Base-by-base conservation (phyloP, 2,888 invertebrate species). In the Microctonus aethiopoides region DNA sequence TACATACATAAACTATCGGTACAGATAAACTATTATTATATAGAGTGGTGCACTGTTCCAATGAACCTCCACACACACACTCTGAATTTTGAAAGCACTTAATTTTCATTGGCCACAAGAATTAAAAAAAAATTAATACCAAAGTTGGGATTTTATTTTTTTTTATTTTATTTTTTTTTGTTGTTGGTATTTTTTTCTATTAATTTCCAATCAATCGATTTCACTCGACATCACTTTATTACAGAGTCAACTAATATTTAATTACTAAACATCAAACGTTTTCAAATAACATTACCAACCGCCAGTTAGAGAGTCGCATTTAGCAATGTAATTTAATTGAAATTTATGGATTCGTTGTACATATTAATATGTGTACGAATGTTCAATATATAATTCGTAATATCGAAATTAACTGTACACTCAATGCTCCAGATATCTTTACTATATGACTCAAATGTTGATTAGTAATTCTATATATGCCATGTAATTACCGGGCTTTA, bases 21-120 rank as follows among this genome's bases (percentile, higher is more conserved):
- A 29, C 7, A 29, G 29, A 29, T 29, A 29, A 3, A n/a, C n/a
- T 9, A 39, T 13, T 34, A 59, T 22, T 13, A 22, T 41, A 29
- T 63, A 29, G 24, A 9, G 11, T n/a, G 16, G 16, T 46, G 65
- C 56, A 39, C 65, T 65, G 36, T 54, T 34, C 32, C 51, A 41
- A 63, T 46, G 29, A 32, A 46, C 51, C 51, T 63, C 2, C n/a
- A n/a, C n/a, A n/a, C 29, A 26, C 41, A 62, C 51, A 51, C 51
- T 51, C 5, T 32, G 32, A 16, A 46, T 20, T 63, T 22, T 16
- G 26, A 46, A n/a, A 51, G 26, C 62, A 63, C 51, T 63, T 16
- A 63, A 34, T 29, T 9, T 32, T n/a, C 46, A 46, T 63, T 46
- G 51, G 29, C 32, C 20, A 11, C 2, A n/a, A n/a, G n/a, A n/a